phyloP scores from a whole-genome alignment of 2,797 vertebrate genomes.

The Lagodon rhomboides region DNA sequence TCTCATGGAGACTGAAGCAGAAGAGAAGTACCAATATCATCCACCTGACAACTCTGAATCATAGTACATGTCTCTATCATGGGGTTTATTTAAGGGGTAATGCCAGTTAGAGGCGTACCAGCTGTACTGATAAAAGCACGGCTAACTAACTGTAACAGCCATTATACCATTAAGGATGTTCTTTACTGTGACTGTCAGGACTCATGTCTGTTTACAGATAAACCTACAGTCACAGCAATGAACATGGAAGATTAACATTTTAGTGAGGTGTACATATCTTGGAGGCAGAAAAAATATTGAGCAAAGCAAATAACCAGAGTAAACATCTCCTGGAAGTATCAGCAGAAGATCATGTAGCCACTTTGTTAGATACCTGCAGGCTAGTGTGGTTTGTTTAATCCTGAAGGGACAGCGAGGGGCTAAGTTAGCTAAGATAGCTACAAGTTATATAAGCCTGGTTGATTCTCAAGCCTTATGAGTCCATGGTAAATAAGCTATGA shows the following conservation, averaged over 20 bases:
- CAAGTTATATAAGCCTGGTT: not conserved
- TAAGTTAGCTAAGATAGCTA: not conserved
- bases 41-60: not conserved
- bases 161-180: slow-evolving; percentile 5
- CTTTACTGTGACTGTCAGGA: slow-evolving; percentile 17
- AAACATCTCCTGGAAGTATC: not conserved
- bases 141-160: slow-evolving; percentile 4
- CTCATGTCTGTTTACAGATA: not conserved
- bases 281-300: slow-evolving; percentile 13
- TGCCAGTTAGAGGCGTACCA: not conserved
- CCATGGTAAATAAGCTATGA: slow-evolving; percentile 9
- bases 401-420: not conserved
- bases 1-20: slow-evolving; percentile 82
- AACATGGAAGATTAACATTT: slow-evolving; percentile 6
- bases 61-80: not conserved
- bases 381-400: not conserved
- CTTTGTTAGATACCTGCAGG: not conserved
- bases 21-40: not conserved
- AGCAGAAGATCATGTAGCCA: not conserved
- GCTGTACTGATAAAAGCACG: not conserved
- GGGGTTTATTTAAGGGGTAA: not conserved
- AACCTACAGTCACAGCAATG: not conserved
- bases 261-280: slow-evolving; percentile 9
- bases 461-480: not conserved
- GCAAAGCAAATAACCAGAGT: not conserved